Conservation (phyloP, 2,113 vertebrate genomes). For the Odocoileus virginianus region DNA sequence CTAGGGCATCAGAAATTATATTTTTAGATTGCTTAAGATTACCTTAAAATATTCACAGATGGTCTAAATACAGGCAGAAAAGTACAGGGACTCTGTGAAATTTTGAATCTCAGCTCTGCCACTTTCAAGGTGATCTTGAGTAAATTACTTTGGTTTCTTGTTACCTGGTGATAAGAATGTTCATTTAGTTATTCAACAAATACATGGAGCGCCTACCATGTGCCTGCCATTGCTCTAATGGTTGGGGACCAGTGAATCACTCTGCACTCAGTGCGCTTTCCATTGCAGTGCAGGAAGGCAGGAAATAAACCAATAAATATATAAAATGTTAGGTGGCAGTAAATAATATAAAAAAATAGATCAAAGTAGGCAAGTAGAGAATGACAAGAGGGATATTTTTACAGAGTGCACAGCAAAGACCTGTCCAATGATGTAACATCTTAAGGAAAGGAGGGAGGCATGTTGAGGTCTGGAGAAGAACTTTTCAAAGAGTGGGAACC, state of each 20-base stretch:
- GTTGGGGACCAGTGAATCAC: not conserved
- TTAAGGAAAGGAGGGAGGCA: not conserved
- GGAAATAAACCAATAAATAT: not conserved
- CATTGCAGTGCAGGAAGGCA: not conserved
- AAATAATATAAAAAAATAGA: not conserved
- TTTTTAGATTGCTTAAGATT: not conserved
- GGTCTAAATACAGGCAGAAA: not conserved
- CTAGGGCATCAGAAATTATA: not conserved
- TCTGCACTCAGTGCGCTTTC: not conserved
- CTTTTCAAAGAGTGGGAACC: not conserved
- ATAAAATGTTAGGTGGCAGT: not conserved
- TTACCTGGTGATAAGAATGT: not conserved
- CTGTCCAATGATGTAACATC: not conserved
- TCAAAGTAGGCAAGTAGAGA: not conserved
- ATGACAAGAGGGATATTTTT: not conserved
- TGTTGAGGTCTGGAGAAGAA: not conserved
- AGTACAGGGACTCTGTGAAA: not conserved
- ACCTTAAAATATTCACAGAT: not conserved
- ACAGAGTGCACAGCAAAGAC: not conserved
- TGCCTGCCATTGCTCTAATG: not conserved
- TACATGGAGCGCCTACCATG: not conserved
- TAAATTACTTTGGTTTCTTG: not conserved
- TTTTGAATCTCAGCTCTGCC: not conserved
- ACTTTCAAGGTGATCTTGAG: slow-evolving; percentile 28
- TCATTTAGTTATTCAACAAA: not conserved